A percentile compares a stretch with the other conserved stretches of the same genome.
Evolutionary conservation across 2,797 vertebrate species (phyloP).

Genomic region (Phoeniculus purpureus): DNA sequence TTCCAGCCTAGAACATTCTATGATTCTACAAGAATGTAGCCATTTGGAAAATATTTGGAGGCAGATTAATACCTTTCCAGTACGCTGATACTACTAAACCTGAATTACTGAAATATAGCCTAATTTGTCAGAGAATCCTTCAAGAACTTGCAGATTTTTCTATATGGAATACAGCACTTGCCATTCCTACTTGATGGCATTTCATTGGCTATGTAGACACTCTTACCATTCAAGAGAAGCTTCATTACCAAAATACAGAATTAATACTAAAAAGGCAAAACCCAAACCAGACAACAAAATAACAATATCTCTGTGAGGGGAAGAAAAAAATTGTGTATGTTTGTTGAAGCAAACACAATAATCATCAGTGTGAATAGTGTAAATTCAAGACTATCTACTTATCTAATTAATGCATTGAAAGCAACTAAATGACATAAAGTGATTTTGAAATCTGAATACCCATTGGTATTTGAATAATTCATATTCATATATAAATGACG

Average conservation of each 20-base stretch:
- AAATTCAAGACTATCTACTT: neutral
- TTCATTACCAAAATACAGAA: neutral
- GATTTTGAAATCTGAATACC: neutral
- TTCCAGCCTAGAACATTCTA: too few species aligned
- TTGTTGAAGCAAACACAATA: neutral
- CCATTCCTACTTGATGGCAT: neutral
- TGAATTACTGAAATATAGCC: too few species aligned
- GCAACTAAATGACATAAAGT: neutral
- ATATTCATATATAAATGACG: neutral
- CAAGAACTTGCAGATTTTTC: too few species aligned
- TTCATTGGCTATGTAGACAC: too few species aligned
- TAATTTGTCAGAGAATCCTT: too few species aligned
- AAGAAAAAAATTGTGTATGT: neutral
- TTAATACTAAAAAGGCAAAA: neutral
- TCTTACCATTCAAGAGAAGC: neutral
- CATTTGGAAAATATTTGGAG: too few species aligned
- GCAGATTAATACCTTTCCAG: too few species aligned
- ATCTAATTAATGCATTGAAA: neutral
- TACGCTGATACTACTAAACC: too few species aligned
- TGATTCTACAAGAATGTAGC: too few species aligned
- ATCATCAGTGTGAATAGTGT: neutral
- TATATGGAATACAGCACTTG: neutral
- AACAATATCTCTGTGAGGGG: neutral
- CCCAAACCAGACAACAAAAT: neutral
- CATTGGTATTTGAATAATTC: neutral